phyloP scores from a whole-genome alignment of 2,888 invertebrate genomes.

The Hirtodrosophila cameraria region DNA sequence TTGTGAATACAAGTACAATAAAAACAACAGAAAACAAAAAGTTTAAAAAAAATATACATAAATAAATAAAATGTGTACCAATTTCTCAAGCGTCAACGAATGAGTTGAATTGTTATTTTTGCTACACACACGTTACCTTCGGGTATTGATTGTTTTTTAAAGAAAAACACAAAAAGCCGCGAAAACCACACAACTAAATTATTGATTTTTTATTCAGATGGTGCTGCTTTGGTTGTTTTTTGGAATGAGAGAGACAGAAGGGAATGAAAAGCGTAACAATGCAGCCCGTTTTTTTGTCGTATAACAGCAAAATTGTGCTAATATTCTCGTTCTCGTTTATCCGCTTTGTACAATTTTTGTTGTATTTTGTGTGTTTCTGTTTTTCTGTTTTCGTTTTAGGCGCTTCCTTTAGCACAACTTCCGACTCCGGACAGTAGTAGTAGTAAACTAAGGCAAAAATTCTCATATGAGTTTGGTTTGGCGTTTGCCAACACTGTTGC shows the following conservation, averaged over 20 bases:
- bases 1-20: constrained; percentile 4
- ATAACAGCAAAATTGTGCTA: constrained; percentile 39
- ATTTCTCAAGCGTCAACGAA: constrained; percentile 76
- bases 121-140: constrained; percentile 76
- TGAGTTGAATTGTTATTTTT: constrained; percentile 62
- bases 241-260: constrained; percentile 47
- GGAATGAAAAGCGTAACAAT: constrained; percentile 42
- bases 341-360: constrained; percentile 50
- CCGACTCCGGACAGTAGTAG: constrained; percentile 51
- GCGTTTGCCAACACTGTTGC: constrained; percentile 34
- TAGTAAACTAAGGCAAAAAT: constrained; percentile 48
- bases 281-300: constrained; percentile 35
- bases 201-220: constrained; percentile 68
- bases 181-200: constrained; percentile 76
- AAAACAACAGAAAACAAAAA: constrained; percentile 17
- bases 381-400: no score
- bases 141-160: constrained; percentile 78
- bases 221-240: constrained; percentile 54
- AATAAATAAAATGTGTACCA: constrained; percentile 75
- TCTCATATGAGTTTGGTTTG: constrained; percentile 28
- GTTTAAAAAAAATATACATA: constrained; percentile 24
- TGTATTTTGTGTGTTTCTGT: constrained; percentile 14
- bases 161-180: constrained; percentile 77
- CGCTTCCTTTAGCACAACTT: constrained; percentile 41
- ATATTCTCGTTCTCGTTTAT: constrained; percentile 50